Percentiles rank a stretch among this genome's conserved stretches.
These are phyloP conservation scores for Mesorhabditis belari DNA, from an alignment of 2,888 invertebrate genomes.

Conservation along the genomic window DNA sequence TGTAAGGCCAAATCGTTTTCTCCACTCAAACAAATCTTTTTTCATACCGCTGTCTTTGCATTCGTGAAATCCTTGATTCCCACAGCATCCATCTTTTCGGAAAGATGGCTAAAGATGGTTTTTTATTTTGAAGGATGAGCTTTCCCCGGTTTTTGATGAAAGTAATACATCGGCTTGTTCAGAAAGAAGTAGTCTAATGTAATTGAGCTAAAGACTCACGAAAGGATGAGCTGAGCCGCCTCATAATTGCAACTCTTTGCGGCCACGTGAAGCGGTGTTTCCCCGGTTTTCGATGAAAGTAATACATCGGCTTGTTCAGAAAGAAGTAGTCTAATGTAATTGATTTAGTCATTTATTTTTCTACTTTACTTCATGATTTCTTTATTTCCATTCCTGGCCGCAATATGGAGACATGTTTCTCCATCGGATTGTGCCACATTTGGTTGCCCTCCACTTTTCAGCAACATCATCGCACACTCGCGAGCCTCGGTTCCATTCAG, in stretches of 20 bases:
- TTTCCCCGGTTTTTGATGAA: background rate
- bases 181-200: too few species aligned
- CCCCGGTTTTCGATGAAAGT: conserved; percentile 70
- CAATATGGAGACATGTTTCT: conserved; percentile 91
- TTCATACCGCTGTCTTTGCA: conserved; percentile 37
- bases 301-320: conserved; percentile 90
- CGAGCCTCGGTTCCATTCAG: conserved; percentile 66
- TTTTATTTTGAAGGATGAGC: background rate
- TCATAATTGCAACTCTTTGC: conserved; percentile 70
- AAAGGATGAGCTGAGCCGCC: conserved; percentile 76
- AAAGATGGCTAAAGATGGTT: conserved; percentile 63
- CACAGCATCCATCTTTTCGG: conserved; percentile 22
- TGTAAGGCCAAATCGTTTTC: conserved; percentile 28
- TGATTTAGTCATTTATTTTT: background rate
- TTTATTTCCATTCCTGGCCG: conserved; percentile 83
- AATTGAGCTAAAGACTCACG: too few species aligned
- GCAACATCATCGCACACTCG: conserved; percentile 87
- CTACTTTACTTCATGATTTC: conserved; percentile 62
- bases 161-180: background rate
- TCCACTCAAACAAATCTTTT: background rate
- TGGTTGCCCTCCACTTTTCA: conserved; percentile 94
- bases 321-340: conserved; percentile 70
- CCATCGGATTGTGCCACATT: conserved; percentile 89
- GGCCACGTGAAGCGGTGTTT: conserved; percentile 90
- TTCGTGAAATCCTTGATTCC: conserved; percentile 45